Conservation (phyloP, 1,140 invertebrate genomes). For the Conopomorpha cramerella region DNA sequence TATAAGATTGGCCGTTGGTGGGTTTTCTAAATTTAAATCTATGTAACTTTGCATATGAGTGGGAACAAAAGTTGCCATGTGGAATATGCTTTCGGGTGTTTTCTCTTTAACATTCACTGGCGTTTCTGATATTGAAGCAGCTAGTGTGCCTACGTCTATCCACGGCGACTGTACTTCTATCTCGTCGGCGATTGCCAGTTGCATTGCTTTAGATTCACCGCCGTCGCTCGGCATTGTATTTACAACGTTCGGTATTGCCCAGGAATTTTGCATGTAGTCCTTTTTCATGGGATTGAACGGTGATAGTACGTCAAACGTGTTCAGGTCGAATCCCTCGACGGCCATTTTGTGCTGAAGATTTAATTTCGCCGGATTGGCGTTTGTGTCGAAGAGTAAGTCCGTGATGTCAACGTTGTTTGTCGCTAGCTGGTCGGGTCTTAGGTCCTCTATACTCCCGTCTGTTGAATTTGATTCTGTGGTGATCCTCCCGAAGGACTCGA, state of each 20-base stretch:
- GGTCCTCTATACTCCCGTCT: slow-evolving; percentile 37
- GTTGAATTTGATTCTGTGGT: slow-evolving; percentile 50
- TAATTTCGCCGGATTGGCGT: slow-evolving; percentile 23
- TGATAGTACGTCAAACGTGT: slow-evolving; percentile 21
- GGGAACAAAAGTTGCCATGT: slow-evolving; percentile 65
- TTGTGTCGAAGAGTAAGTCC: slow-evolving; percentile 37
- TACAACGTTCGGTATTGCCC: slow-evolving; percentile 25
- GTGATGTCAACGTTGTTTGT: slow-evolving; percentile 38
- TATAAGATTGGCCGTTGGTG: slow-evolving; percentile 31
- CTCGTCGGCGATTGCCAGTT: slow-evolving; percentile 73
- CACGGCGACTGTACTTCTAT: slow-evolving; percentile 73
- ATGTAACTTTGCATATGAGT: slow-evolving; percentile 74
- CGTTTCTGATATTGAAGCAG: slow-evolving; percentile 57
- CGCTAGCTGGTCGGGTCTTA: slow-evolving; percentile 24
- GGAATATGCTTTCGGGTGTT: slow-evolving; percentile 56
- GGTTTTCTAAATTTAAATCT: slow-evolving; percentile 44
- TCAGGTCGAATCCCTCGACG: slow-evolving; percentile 30
- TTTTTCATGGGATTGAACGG: slow-evolving; percentile 20
- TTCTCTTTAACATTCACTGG: slow-evolving; percentile 60
- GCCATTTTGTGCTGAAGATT: slow-evolving; percentile 16
- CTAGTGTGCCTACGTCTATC: slow-evolving; percentile 70
- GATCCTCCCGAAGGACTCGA: slow-evolving; percentile 47
- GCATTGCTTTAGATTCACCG: slow-evolving; percentile 63
- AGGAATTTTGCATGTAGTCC: slow-evolving; percentile 13
- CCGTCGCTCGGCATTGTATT: slow-evolving; percentile 8